Base-by-base conservation (phyloP, 2,888 invertebrate species). In the Litoditis marina region DNA sequence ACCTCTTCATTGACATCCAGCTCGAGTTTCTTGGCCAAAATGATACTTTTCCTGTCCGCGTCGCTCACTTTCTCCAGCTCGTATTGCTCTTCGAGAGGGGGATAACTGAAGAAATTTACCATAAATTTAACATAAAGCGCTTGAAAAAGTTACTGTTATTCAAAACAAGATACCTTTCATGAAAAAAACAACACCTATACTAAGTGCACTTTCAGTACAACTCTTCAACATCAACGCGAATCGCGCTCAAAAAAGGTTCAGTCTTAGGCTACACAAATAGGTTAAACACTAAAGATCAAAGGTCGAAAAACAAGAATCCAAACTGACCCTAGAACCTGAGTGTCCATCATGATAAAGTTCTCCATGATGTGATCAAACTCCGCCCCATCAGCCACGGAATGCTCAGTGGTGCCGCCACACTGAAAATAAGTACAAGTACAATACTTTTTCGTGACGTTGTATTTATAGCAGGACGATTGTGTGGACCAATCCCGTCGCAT, bases 301-400 rank as follows among this genome's bases (percentile, higher is more conserved):
- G n/a, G n/a, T n/a, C n/a, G n/a, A n/a, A n/a, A n/a, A n/a, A n/a
- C n/a, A n/a, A n/a, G n/a, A n/a, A n/a, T n/a, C n/a, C n/a, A n/a
- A n/a, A 13, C 55, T 16, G 53, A 69, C 44, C 63, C 51, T 36
- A 78, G n/a, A 28, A 74, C 36, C 32, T 73, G 55, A 30, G 67
- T 67, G 44, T 78, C 79, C 50, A 77, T 71, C 19, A 63, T 56
- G 28, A 77, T 56, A 49, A 76, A 77, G 60, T 80, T 77, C 51
- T 80, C 80, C 67, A 77, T 70, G 31, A 80, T 66, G 58, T 78
- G 78, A 59, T 78, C 79, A 53, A 80, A 75, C 56, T 80, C 80
- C 7, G 74, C 71, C 34, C 80, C 80, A 60, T 80, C 80, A 25
- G 69, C 77, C 7, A 77, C 73, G 2, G 70, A 66, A 39, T 80